phyloP scores from a whole-genome alignment of 2,113 vertebrate genomes.

The Telmatochromis brichardi region DNA sequence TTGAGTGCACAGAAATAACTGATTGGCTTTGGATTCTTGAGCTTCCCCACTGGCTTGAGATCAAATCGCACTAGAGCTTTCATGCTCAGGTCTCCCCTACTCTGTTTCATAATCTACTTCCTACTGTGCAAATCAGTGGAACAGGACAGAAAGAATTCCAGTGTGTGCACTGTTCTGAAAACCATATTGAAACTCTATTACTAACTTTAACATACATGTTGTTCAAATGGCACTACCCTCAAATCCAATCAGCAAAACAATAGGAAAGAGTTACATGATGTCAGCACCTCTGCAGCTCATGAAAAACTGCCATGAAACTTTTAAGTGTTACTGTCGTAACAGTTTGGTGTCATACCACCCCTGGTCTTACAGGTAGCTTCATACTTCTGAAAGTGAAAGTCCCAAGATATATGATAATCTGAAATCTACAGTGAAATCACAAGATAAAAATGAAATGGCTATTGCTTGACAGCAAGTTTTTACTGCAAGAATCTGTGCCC shows the following conservation, averaged over 20 bases:
- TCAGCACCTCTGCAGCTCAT: not conserved
- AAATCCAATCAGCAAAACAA: not conserved
- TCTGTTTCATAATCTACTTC: constrained; percentile 4
- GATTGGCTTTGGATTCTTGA: not conserved
- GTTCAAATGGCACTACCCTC: not conserved
- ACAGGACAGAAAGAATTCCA: not conserved
- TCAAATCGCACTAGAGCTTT: constrained; percentile 13
- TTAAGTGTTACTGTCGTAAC: not conserved
- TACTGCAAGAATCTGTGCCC: not conserved
- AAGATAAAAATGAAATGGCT: not conserved
- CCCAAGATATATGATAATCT: not conserved
- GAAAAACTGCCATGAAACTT: not conserved
- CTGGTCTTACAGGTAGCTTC: not conserved
- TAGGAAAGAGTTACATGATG: not conserved
- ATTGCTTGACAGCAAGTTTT: not conserved
- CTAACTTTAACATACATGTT: not conserved
- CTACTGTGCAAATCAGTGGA: not conserved
- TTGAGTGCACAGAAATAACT: constrained; percentile 10
- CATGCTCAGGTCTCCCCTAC: not conserved
- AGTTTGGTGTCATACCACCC: not conserved
- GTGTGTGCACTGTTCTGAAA: not conserved
- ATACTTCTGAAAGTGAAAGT: not conserved
- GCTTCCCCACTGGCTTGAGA: constrained; percentile 11
- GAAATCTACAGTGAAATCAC: not conserved
- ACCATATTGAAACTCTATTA: not conserved